Evolutionary conservation across 2,888 invertebrate genomes (phyloP), one percentile per base, ranked within the genome.

Genomic region (Malthinus flaveolus): DNA sequence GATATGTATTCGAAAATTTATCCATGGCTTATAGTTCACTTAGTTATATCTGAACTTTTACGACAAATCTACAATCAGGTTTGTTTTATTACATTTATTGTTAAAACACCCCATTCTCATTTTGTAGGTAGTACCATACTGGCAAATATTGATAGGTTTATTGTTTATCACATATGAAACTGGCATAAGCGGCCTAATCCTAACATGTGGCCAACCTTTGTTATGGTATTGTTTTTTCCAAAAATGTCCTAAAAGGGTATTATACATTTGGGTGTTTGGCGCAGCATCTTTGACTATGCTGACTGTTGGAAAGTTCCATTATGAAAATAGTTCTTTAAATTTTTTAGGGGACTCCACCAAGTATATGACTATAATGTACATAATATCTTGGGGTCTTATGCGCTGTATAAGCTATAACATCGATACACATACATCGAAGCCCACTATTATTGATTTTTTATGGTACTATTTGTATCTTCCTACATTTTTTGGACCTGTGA

Each of bases 401-500:
- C 85, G 90, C 70, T 90, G 91, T 67, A 85, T 92, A 35, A 92
- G 93, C 75, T 91, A 84, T 75, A 85, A 84, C 66, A 79, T 90
- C 59, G 89, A 88, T 64, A 81, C 78, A 68, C 23, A 5, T 23
- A 23, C 23, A 23, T 23, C 42, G 67, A 69, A 36, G 59, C 33
- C 39, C 64, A 68, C 59, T 62, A 65, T 84, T 1, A 64, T 81
- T 49, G 81, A 85, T 62, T 82, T 88, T 69, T 74, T 90, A 49
- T 86, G 88, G 12, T 96, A 95, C 75, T 84, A 86, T 56, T 82
- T 94, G 48, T 95, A 96, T 76, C 81, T 93, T 50, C 96, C 96
- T 12, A 82, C 89, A 58, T 88, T 90, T 68, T 83, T 87, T 67
- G 96, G 96, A 11, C 96, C 96, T n/a, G 82, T 95, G 53, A 84